Conservation (phyloP, 2,113 vertebrate genomes). For the Podarcis cretensis region DNA sequence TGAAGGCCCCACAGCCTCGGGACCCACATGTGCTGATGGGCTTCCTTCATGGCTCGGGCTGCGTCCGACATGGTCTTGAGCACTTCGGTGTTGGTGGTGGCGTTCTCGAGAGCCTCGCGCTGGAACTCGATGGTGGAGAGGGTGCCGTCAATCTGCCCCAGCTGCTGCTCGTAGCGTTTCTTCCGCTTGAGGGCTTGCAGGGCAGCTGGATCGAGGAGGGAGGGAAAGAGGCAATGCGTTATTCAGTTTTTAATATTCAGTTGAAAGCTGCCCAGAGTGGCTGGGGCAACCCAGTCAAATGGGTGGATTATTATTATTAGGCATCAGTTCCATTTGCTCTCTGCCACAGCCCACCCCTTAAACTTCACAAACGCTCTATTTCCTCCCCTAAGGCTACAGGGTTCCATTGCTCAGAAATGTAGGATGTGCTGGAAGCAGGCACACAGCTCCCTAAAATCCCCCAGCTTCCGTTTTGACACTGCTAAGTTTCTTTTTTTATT, state of each 20-base stretch:
- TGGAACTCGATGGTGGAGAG: slow-evolving; percentile 31
- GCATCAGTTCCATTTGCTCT: too few species aligned
- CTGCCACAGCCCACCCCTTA: background rate
- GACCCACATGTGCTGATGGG: slow-evolving; percentile 28
- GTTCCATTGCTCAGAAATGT: too few species aligned
- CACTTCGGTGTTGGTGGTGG: slow-evolving; percentile 34
- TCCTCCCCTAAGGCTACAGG: background rate
- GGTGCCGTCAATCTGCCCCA: background rate
- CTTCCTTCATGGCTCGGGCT: slow-evolving; percentile 26
- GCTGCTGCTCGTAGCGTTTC: slow-evolving; percentile 22
- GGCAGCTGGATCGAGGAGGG: background rate
- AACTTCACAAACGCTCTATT: background rate
- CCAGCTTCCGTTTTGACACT: too few species aligned
- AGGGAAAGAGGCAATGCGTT: too few species aligned
- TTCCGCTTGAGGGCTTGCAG: slow-evolving; percentile 32
- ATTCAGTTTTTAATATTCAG: too few species aligned
- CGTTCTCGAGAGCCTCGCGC: slow-evolving; percentile 16
- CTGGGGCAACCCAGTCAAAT: too few species aligned
- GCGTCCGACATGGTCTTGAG: slow-evolving; percentile 35
- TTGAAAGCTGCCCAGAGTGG: too few species aligned
- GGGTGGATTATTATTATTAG: too few species aligned
- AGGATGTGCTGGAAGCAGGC: background rate
- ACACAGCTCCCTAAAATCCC: background rate
- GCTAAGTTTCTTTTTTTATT: too few species aligned
- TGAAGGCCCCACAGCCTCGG: too few species aligned